Conservation (phyloP, 1,140 invertebrate species). For the Drosophila bocki region DNA sequence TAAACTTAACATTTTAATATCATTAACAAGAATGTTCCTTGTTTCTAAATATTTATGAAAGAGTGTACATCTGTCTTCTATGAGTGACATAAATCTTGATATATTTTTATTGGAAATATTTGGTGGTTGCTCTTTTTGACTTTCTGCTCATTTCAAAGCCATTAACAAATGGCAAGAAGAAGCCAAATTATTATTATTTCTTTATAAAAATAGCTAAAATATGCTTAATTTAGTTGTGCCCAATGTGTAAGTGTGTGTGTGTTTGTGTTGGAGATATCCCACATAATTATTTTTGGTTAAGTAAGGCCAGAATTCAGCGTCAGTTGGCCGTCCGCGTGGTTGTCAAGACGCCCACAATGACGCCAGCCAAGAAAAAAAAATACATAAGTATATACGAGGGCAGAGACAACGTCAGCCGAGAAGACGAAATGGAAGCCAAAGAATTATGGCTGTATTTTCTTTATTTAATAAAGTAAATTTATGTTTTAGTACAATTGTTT, state of each 20-base stretch:
- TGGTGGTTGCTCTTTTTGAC: conserved; percentile 21
- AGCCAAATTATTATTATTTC: conserved; percentile 70
- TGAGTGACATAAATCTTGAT: conserved; percentile 15
- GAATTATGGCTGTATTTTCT: conserved; percentile 76
- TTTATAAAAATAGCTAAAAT: conserved; percentile 80
- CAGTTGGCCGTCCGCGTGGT: conserved; percentile 59
- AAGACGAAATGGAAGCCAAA: conserved; percentile 72
- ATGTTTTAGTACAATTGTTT: conserved; percentile 67
- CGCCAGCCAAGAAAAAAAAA: conserved; percentile 51
- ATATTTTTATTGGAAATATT: conserved; percentile 27
- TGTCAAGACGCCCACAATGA: conserved; percentile 74
- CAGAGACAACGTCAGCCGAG: conserved; percentile 45
- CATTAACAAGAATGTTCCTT: not conserved
- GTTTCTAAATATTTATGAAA: conserved; percentile 3
- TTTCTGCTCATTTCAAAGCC: conserved; percentile 71
- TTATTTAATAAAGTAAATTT: conserved; percentile 81
- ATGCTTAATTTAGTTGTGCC: conserved; percentile 78
- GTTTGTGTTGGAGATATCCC: conserved; percentile 53
- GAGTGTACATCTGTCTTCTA: not conserved
- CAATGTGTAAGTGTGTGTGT: conserved; percentile 24
- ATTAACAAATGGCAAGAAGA: conserved; percentile 80
- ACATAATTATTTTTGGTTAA: conserved; percentile 81
- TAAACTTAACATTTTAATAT: not conserved
- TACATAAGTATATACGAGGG: conserved; percentile 20
- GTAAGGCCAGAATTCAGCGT: conserved; percentile 55